Conservation (phyloP, 2,113 vertebrate species). For the Callaeas wilsoni region DNA sequence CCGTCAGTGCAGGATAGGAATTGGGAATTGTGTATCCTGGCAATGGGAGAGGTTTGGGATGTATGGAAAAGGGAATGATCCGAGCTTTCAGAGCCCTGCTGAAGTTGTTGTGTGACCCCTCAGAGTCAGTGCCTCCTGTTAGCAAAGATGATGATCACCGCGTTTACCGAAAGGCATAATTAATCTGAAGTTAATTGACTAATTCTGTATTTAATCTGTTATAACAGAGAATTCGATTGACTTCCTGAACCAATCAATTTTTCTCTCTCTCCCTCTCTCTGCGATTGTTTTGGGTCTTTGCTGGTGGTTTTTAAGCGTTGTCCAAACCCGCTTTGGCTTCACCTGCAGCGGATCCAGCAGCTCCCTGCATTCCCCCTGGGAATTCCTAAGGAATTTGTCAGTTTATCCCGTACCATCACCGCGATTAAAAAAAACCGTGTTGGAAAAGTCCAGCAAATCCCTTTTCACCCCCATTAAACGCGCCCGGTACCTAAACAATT, state of each 20-base stretch:
- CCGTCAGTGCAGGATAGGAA: background rate
- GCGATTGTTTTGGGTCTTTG: background rate
- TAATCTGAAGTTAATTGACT: slow-evolving; percentile 25
- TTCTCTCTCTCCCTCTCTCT: background rate
- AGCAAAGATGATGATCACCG: background rate
- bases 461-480: slow-evolving; percentile 24
- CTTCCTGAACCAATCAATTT: background rate
- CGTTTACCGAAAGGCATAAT: slow-evolving; percentile 9
- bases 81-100: background rate
- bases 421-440: background rate
- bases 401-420: background rate
- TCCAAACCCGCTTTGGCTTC: background rate
- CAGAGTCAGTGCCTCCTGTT: background rate
- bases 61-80: background rate
- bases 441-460: background rate
- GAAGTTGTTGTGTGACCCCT: background rate
- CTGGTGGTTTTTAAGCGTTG: background rate
- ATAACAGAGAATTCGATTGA: background rate
- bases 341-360: background rate
- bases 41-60: fast-evolving
- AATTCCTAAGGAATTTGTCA: background rate
- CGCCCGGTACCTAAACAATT: slow-evolving; percentile 43
- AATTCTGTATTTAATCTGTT: slow-evolving; percentile 26
- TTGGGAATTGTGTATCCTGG: fast-evolving
- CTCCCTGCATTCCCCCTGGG: fast-evolving